Base-by-base conservation (phyloP, 2,797 vertebrate species). In the Parauchenoglanis ngamensis region DNA sequence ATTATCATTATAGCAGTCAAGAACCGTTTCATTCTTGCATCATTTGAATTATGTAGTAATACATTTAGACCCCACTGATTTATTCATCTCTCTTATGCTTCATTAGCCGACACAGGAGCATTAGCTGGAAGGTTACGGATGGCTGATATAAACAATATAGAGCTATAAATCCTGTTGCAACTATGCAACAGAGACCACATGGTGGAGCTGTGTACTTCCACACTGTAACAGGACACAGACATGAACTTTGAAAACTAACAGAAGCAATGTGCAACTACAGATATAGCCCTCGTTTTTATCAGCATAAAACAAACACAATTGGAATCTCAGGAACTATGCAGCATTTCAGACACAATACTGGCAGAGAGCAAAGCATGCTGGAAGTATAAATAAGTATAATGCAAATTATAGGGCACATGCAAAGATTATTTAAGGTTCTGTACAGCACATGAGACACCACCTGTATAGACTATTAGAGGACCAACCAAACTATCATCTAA, bases 71-170 rank as follows among this genome's bases (percentile, higher is more conserved):
- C 28, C 4, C 65, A 75, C 49, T 77, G 68, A 65, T 44, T 54
- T 85, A 75, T 76, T 88, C 61, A 68, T 83, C 78, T 85, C 57
- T 77, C 70, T 82, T 83, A 56, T 80, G 59, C 31, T 83, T 88
- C 59, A 86, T 86, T 88, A 83, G 72, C 54, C 77, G 84, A 77
- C 25, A 70, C 25, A 83, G 57, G 40, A 68, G 49, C 57, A 70
- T 88, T 68, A 86, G 44, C 21, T 61, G n/a, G 49, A 65, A 85
- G 52, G 46, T 82, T 88, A 88, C 85, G 76, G 67, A 88, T 85
- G 65, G 28, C 79, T 72, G 59, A 79, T 75, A 68, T 70, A 7
- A 25, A 57, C 31, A 68, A 70, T 8, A 59, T 5, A 59, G 46
- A 3, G 4, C 61, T 67, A 59, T 54, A 83, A 35, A 49, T 15